Evolutionary conservation across 2,888 invertebrate genomes (phyloP), one percentile per base, ranked within the genome.

Genomic region (Cheilosia vernalis): DNA sequence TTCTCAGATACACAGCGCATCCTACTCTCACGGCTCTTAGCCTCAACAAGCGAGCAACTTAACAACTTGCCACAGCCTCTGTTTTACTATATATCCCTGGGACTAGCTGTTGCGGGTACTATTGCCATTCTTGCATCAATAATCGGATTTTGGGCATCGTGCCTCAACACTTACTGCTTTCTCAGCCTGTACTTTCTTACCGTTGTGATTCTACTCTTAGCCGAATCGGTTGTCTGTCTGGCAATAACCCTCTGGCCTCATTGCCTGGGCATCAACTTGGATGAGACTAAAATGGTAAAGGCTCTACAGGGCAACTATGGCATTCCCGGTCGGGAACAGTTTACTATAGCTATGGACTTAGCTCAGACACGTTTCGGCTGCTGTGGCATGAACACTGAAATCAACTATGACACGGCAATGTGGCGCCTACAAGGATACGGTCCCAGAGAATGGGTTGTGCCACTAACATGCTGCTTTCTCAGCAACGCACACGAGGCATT

Each of bases 91-190:
- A 93, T 96, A 7, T 95, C 96, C 0, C 93, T 97, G 61, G 95
- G 94, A 2, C 91, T 96, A 63, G 93, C 96, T n/a, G 93, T 93
- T 0, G 93, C 95, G 0, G 97, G 97, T 1, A 93, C 96, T 69
- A 91, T 94, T 42, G 94, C 96, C 64, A 94, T 95, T 69, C 93
- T 95, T 6, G 94, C 95, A 0, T 95, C 96, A 4, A 94, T 96
- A 56, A 91, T 96, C 21, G 97, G 97, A 60, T 97, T 96, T 91
- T 97, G 96, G 96, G 96, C 96, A 0, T 95, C 95, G 0, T 96
- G 96, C 89, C 93, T 96, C 88, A 95, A 95, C 87, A 96, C 95
- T 88, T 96, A 95, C 89, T 94, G 94, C 88, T 94, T 96, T 87
- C 93, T 96, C n/a, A 94, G 94, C 69, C 90, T 95, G 94, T 97